Conservation (phyloP, 2,113 vertebrate genomes). For the Macrotis lagotis region DNA sequence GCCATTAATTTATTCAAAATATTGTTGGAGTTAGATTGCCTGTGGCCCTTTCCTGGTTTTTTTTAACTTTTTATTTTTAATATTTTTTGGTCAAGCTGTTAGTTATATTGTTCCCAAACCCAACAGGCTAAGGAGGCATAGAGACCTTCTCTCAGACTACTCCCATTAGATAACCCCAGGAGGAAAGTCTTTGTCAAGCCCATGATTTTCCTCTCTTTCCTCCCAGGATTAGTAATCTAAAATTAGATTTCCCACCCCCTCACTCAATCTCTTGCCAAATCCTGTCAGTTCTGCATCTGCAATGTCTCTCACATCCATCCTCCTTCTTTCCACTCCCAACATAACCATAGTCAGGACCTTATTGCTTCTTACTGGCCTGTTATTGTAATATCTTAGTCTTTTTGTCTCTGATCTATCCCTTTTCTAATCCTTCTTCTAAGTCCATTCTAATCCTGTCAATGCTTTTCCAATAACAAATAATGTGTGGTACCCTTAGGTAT, state of each 20-base stretch:
- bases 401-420: background rate
- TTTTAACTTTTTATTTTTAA: slow-evolving; percentile 1
- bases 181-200: background rate
- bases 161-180: background rate
- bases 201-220: background rate
- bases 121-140: background rate
- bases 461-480: background rate
- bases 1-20: slow-evolving; percentile 65
- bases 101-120: background rate
- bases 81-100: slow-evolving; percentile 10
- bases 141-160: background rate
- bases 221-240: slow-evolving; percentile 43
- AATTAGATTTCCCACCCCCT: background rate
- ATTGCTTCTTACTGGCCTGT: background rate
- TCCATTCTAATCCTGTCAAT: background rate
- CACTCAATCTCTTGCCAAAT: background rate
- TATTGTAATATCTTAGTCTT: background rate
- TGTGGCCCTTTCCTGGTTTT: slow-evolving; percentile 45
- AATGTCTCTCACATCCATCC: background rate
- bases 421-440: background rate
- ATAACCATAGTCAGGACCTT: background rate
- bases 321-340: background rate
- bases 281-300: background rate
- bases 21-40: slow-evolving; percentile 51
- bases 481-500: background rate